Evolutionary conservation across 2,888 invertebrate genomes (phyloP), one percentile per base, ranked within the genome.

Genomic region (Cerastis leucographa): DNA sequence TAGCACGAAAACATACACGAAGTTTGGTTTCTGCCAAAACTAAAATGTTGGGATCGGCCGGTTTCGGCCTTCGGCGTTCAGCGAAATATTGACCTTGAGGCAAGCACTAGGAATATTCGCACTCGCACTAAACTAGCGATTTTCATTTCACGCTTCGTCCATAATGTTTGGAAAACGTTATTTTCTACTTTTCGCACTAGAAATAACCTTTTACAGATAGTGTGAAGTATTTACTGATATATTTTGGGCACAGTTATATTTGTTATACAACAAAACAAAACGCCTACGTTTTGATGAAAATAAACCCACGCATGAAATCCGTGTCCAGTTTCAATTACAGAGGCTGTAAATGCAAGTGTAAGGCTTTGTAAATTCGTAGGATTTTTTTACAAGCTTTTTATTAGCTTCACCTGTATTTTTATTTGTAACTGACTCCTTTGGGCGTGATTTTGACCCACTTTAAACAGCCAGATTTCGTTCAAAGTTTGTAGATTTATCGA

Each of bases 131-230:
- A 71, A 80, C 67, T 80, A 84, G 54, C 54, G 40, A 65, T 67
- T 80, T 70, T 74, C 51, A 84, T 84, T 81, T 80, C 67, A 71
- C 70, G 70, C 66, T 64, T 59, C 62, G 11, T 25, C 40, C 12
- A 51, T 81, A 40, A 72, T 59, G 29, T 51, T 80, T 19, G 44
- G 6, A 46, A 65, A 29, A 29, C 11, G 84, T 46, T 71, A 83
- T 83, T 78, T 83, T 78, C 35, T 68, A 67, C 14, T 56, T 65
- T 22, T 49, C 29, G 46, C 14, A 35, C 17, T 22, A 62, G 44
- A 59, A 76, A 68, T 76, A 54, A 59, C 40, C n/a, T 68, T 65
- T 65, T 59, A 14, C 42, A 14, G 51, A 40, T 51, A 51, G 40
- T 46, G 17, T 12, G 25, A 22, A 35, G 64, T 54, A 78, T 59